These are phyloP conservation scores for Acanthoscelides obtectus DNA, from an alignment of 2,888 invertebrate genomes.

Conservation along the genomic window DNA sequence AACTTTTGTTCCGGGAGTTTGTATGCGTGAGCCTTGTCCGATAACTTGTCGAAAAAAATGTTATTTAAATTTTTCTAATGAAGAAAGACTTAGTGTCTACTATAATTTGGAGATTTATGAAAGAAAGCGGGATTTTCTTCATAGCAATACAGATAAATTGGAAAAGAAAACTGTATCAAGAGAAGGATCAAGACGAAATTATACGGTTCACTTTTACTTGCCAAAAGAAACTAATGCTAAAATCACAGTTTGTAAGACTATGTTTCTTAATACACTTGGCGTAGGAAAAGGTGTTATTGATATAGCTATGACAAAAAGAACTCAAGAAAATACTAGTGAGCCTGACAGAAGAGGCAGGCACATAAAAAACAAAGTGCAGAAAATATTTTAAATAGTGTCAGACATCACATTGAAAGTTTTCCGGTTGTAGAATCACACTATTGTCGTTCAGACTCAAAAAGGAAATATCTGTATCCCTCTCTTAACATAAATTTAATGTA, in stretches of 20 bases:
- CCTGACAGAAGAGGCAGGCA: constrained; percentile 9
- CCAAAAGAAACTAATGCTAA: neutral
- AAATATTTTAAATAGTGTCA: no score
- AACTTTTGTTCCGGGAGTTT: no score
- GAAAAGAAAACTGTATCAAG: neutral
- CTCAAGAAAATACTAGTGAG: constrained; percentile 9
- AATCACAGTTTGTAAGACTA: constrained; percentile 15
- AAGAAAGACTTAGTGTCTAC: no score
- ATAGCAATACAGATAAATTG: constrained; percentile 3
- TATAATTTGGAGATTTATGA: neutral
- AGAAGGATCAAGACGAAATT: no score
- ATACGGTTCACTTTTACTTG: no score
- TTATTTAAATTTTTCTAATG: no score
- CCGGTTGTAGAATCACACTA: no score
- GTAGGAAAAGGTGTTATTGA: constrained; percentile 17
- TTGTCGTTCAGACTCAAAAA: constrained; percentile 8
- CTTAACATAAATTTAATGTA: constrained; percentile 11
- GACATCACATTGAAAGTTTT: no score
- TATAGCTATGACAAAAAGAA: constrained; percentile 16
- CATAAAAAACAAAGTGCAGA: no score
- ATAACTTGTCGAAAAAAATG: no score
- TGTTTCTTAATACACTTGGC: constrained; percentile 19
- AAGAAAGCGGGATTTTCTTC: constrained; percentile 4
- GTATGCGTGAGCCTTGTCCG: no score
- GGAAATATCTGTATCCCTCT: constrained; percentile 6